Evolutionary conservation across 2,113 vertebrate genomes (phyloP).

Genomic region (Odocoileus virginianus): DNA sequence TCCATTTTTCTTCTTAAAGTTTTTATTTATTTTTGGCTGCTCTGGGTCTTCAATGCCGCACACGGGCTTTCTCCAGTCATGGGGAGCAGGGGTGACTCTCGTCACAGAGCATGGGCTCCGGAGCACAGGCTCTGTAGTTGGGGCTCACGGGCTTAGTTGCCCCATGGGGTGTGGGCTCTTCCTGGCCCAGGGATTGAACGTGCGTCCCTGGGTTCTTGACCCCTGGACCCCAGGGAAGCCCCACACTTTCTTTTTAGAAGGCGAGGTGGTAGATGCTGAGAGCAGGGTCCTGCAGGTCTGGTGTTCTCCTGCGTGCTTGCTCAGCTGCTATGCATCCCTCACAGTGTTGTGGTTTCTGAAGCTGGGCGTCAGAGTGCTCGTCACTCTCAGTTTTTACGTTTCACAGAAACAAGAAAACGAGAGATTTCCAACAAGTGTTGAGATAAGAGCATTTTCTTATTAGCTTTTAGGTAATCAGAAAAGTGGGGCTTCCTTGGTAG

Average conservation of each 20-base stretch:
- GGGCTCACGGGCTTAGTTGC: not conserved
- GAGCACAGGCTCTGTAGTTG: not conserved
- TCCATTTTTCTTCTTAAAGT: not conserved
- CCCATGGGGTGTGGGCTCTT: not conserved
- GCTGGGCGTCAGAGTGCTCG: accelerated
- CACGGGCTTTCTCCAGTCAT: not conserved
- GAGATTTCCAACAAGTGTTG: not conserved
- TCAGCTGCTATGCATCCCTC: not conserved
- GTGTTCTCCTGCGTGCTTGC: too few relatives aligned
- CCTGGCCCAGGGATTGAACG: not conserved
- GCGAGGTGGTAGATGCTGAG: not conserved
- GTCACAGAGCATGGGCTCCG: accelerated
- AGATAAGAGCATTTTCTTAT: not conserved
- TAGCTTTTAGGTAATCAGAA: not conserved
- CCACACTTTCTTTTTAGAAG: not conserved
- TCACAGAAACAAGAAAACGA: not conserved
- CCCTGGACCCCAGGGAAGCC: not conserved
- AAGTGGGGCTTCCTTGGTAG: not conserved
- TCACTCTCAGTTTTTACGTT: not conserved
- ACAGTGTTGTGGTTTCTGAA: not conserved
- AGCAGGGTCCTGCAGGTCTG: not conserved
- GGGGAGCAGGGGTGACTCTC: accelerated
- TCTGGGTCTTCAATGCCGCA: not conserved
- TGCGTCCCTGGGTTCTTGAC: not conserved
- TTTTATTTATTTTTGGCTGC: not conserved